Conservation (phyloP, 2,797 vertebrate genomes). For the Sandelia bainsii region DNA sequence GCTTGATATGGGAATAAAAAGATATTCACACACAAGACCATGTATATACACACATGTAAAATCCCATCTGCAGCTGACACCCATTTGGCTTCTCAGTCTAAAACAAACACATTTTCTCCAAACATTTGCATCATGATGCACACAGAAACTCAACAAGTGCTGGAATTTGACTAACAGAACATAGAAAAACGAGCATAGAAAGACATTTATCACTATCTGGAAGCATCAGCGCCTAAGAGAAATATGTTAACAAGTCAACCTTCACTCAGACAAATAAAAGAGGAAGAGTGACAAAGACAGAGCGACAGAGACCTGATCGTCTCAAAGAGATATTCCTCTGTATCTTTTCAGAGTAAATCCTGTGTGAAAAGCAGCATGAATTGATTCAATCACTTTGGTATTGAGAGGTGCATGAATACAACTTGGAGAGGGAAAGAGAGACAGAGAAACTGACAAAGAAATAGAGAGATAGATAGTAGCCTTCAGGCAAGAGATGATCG, state of each 20-base stretch:
- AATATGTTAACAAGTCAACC: slow-evolving; percentile 29
- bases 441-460: slow-evolving; percentile 58
- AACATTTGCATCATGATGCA: slow-evolving; percentile 12
- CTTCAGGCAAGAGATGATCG: slow-evolving; percentile 73
- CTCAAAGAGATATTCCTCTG: slow-evolving; percentile 63
- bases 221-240: slow-evolving; percentile 46
- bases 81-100: slow-evolving; percentile 54
- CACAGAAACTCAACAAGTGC: neutral
- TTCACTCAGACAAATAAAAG: slow-evolving; percentile 39
- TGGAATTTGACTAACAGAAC: slow-evolving; percentile 18
- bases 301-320: slow-evolving; percentile 46
- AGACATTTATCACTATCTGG: slow-evolving; percentile 1
- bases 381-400: slow-evolving; percentile 70
- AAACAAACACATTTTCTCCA: slow-evolving; percentile 17
- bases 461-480: slow-evolving; percentile 75
- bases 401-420: slow-evolving; percentile 70
- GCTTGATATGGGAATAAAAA: slow-evolving; percentile 66
- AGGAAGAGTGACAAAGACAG: slow-evolving; percentile 37
- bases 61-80: slow-evolving; percentile 64
- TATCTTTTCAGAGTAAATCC: slow-evolving; percentile 71
- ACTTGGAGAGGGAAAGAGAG: slow-evolving; percentile 45
- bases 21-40: slow-evolving; percentile 30
- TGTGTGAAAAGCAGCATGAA: slow-evolving; percentile 68
- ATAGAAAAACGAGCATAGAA: neutral
- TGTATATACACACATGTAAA: slow-evolving; percentile 46